These are phyloP conservation scores for Campylomormyrus numenius DNA, from an alignment of 2,113 vertebrate genomes.

Conservation along the genomic window DNA sequence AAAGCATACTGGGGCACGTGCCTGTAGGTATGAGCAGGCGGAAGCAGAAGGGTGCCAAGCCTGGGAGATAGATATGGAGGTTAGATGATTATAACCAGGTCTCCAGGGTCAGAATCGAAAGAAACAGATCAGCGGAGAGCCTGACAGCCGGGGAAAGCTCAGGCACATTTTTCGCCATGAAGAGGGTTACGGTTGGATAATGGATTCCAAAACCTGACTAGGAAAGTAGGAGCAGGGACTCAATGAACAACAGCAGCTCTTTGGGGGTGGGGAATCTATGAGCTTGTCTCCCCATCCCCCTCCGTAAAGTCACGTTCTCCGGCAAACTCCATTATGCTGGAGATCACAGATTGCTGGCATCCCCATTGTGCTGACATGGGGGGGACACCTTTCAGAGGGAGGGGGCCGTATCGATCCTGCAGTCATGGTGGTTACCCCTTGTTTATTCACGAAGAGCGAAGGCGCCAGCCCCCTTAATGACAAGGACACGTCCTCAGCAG, in stretches of 20 bases:
- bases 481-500: neutral
- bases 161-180: neutral
- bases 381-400: neutral
- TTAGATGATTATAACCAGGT: neutral
- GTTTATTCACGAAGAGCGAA: neutral
- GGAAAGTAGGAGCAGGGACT: neutral
- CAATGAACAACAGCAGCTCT: neutral
- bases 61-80: neutral
- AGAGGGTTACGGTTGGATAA: neutral
- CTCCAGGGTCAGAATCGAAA: neutral
- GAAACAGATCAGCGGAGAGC: neutral
- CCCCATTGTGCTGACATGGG: neutral
- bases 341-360: neutral
- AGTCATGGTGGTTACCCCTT: neutral
- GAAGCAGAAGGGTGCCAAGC: neutral
- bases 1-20: neutral
- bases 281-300: no score
- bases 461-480: neutral
- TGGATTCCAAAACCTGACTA: neutral
- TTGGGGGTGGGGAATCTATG: no score
- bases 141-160: neutral
- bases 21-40: neutral
- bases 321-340: neutral
- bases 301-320: neutral
- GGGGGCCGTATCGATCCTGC: neutral